Percentiles rank a stretch among this genome's conserved stretches.
These are phyloP conservation scores for Tiliacea aurago DNA, from an alignment of 2,888 invertebrate species.

Conservation along the genomic window DNA sequence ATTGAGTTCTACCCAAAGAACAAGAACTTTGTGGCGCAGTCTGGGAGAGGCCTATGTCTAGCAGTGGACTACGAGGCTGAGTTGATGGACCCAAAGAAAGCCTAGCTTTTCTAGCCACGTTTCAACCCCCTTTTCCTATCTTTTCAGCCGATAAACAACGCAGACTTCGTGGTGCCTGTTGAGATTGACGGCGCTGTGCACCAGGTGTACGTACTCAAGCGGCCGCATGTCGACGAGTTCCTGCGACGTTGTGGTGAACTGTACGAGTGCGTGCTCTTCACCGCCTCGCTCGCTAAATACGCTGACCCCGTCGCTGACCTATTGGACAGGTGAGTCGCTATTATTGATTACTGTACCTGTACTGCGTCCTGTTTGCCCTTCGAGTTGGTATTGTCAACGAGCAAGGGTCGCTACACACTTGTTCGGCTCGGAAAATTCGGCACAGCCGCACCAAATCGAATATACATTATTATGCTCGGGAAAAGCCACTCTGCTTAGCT, in stretches of 20 bases:
- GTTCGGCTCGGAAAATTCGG: neutral
- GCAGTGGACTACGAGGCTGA: too few relatives aligned
- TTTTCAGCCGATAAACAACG: conserved; percentile 99
- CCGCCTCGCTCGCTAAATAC: conserved; percentile 99
- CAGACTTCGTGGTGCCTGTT: conserved; percentile 99
- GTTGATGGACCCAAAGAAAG: neutral
- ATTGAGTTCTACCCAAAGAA: neutral
- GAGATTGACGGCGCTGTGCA: conserved; percentile 99
- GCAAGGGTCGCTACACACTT: neutral
- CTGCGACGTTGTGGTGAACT: conserved; percentile 99
- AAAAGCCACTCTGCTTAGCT: neutral
- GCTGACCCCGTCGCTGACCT: conserved; percentile 99
- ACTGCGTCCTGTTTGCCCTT: too few relatives aligned
- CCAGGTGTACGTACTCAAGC: conserved; percentile 99
- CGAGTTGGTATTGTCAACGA: neutral
- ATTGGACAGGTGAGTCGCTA: conserved; percentile 83
- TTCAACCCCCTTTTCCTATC: neutral
- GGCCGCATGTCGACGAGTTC: conserved; percentile 99
- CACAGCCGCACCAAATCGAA: neutral
- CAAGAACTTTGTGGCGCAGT: too few relatives aligned
- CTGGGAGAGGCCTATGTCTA: too few relatives aligned
- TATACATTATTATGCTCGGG: neutral
- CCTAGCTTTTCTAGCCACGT: neutral
- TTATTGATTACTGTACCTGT: too few relatives aligned
- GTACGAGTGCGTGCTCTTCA: conserved; percentile 99